These are phyloP conservation scores for Albula glossodonta DNA, from an alignment of 2,113 vertebrate species.

Conservation along the genomic window DNA sequence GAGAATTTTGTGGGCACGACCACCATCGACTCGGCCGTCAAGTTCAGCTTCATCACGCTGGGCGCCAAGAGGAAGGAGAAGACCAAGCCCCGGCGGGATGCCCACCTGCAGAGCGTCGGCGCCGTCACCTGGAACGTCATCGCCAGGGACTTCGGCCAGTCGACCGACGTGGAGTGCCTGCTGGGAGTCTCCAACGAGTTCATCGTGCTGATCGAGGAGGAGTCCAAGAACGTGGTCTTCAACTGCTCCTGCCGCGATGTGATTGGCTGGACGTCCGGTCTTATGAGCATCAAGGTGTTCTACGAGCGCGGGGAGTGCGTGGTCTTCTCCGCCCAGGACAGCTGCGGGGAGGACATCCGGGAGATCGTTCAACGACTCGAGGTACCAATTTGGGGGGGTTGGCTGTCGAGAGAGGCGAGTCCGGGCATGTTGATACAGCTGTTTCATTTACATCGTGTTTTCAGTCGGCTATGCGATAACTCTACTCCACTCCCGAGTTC, in stretches of 20 bases:
- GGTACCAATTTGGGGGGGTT: constrained; percentile 65
- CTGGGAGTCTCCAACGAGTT: constrained; percentile 96
- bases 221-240: constrained; percentile 93
- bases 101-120: constrained; percentile 85
- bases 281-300: constrained; percentile 91
- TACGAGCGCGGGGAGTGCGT: constrained; percentile 96
- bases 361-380: constrained; percentile 93
- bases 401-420: not conserved
- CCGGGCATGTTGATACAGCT: not conserved
- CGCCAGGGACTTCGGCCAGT: constrained; percentile 88
- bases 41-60: constrained; percentile 96
- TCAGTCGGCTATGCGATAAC: no score
- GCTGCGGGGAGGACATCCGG: constrained; percentile 83
- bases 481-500: not conserved
- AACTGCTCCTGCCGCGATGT: constrained; percentile 98
- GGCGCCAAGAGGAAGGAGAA: constrained; percentile 96
- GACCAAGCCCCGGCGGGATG: constrained; percentile 85
- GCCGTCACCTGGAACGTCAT: constrained; percentile 91
- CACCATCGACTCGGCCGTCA: constrained; percentile 87
- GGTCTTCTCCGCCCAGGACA: constrained; percentile 84
- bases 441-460: not conserved
- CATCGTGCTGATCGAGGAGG: constrained; percentile 90
- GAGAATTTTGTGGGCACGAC: constrained; percentile 94
- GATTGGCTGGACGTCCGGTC: constrained; percentile 94
- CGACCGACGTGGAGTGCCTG: constrained; percentile 85